Evolutionary conservation across 2,797 vertebrate genomes (phyloP).

Genomic region (Macropus fuliginosus): DNA sequence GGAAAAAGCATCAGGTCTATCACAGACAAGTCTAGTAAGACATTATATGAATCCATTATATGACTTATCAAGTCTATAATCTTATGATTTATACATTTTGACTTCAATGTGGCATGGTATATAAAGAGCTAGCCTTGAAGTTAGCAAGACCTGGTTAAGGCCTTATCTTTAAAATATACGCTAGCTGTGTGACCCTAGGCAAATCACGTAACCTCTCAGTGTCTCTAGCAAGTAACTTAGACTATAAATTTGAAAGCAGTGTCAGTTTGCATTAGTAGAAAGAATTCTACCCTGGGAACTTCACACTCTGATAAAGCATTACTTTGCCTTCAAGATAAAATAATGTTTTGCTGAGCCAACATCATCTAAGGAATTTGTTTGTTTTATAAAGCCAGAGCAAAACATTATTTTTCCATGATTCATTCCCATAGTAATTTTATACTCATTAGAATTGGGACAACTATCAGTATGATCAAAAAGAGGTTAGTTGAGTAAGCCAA

Average conservation of each 20-base stretch:
- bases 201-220: background rate
- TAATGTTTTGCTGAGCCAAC: background rate
- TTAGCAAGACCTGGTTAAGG: background rate
- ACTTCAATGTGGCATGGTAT: background rate
- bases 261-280: background rate
- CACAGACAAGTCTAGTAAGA: background rate
- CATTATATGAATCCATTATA: background rate
- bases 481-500: background rate
- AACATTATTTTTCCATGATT: background rate
- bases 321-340: background rate
- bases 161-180: background rate
- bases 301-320: background rate
- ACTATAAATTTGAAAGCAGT: background rate
- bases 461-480: background rate
- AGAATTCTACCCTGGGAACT: background rate
- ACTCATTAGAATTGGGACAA: background rate
- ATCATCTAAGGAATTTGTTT: background rate
- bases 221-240: background rate
- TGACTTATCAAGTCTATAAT: background rate
- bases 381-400: background rate
- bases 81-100: background rate
- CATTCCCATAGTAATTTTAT: background rate
- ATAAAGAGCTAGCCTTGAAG: background rate
- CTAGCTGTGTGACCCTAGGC: background rate
- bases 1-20: background rate